Evolutionary conservation across 2,797 vertebrate genomes (phyloP).

Genomic region (Sebastes steindachneri): DNA sequence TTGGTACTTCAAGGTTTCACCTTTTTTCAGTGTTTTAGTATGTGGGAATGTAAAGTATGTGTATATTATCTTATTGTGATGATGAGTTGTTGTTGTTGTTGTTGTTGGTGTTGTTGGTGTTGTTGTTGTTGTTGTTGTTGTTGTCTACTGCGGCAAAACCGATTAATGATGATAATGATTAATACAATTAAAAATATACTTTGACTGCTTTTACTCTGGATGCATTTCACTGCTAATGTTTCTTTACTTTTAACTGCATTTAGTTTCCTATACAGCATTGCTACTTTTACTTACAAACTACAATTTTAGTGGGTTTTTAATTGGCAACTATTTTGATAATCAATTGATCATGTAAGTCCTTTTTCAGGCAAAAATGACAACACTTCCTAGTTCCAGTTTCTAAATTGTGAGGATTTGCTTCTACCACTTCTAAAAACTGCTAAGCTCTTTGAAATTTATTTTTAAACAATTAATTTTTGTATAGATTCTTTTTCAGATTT

Average conservation of each 20-base stretch:
- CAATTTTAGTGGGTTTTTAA: background rate
- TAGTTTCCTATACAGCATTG: background rate
- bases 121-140: no score
- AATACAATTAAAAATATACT: background rate
- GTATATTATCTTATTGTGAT: no score
- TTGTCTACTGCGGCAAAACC: no score
- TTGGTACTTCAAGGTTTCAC: no score
- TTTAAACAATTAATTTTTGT: no score
- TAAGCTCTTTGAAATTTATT: background rate
- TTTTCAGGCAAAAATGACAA: background rate
- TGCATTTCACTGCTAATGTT: background rate
- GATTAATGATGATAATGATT: background rate
- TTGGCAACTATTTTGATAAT: background rate
- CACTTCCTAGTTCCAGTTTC: background rate
- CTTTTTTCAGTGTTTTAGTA: no score
- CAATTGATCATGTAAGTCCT: background rate
- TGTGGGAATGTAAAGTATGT: no score
- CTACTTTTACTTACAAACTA: background rate
- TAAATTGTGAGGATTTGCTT: background rate
- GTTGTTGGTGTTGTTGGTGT: no score
- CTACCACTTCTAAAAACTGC: background rate
- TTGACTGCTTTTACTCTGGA: background rate
- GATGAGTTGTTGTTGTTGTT: no score
- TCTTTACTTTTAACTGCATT: background rate
- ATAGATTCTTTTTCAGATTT: no score